Percentiles rank a stretch among this genome's conserved stretches.
Evolutionary conservation across 2,888 invertebrate genomes (phyloP).

Genomic region (Synergus gifuensis): DNA sequence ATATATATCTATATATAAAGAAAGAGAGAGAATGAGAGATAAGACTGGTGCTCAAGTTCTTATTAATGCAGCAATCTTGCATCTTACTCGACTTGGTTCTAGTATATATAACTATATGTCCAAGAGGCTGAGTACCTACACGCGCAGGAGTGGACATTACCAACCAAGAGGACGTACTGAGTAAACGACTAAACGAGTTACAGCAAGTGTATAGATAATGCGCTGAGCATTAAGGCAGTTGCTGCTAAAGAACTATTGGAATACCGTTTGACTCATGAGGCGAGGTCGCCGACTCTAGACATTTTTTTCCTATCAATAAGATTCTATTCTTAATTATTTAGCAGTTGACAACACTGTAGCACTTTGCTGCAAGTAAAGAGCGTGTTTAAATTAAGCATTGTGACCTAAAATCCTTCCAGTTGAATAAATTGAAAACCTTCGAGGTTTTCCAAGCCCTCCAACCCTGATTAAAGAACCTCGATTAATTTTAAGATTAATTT

Average conservation of each 20-base stretch:
- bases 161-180: conserved; percentile 20
- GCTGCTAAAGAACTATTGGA: conserved; percentile 20
- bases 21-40: background rate
- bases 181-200: conserved; percentile 39
- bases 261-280: conserved; percentile 13
- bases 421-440: too few relatives aligned
- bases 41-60: conserved; percentile 17
- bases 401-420: too few relatives aligned
- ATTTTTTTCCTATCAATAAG: too few relatives aligned
- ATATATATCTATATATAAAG: background rate
- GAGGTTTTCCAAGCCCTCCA: too few relatives aligned
- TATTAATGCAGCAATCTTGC: conserved; percentile 37
- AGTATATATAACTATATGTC: conserved; percentile 1
- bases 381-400: too few relatives aligned
- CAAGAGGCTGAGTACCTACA: background rate
- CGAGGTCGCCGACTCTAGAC: too few relatives aligned
- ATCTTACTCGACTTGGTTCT: conserved; percentile 19
- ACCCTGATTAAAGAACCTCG: too few relatives aligned
- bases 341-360: too few relatives aligned
- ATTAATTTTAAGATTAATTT: background rate
- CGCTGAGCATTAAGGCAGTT: conserved; percentile 4
- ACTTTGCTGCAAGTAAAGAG: too few relatives aligned
- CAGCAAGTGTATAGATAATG: conserved; percentile 33
- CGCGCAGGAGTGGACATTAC: conserved; percentile 25
- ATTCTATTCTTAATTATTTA: too few relatives aligned